These are phyloP conservation scores for Homarus americanus DNA, from an alignment of 1,140 invertebrate species.

Conservation along the genomic window DNA sequence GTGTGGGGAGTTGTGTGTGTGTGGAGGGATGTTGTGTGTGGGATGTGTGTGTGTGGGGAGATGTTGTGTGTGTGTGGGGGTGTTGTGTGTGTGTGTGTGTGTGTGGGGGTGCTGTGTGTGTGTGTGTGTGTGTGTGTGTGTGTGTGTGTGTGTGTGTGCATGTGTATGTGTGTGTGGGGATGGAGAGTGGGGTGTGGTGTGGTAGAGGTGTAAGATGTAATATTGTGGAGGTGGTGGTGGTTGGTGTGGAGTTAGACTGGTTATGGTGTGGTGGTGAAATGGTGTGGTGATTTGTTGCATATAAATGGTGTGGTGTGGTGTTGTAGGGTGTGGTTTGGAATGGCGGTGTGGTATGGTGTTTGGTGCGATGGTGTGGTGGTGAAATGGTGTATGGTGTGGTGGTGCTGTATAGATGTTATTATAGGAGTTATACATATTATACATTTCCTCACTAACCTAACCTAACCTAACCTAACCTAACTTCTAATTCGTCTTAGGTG, in stretches of 20 bases:
- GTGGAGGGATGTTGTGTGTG: not conserved
- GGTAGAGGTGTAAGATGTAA: not conserved
- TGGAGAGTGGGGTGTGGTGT: not conserved
- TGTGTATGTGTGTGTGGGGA: not conserved
- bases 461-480: too few species aligned
- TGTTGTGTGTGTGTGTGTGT: not conserved
- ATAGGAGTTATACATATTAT: too few species aligned
- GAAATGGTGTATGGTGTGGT: too few species aligned
- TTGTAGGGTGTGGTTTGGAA: not conserved
- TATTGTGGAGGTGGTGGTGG: not conserved
- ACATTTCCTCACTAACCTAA: too few species aligned
- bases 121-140: not conserved
- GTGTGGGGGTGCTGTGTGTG: slow-evolving; percentile 1
- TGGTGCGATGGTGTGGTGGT: too few species aligned
- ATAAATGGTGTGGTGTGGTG: too few species aligned
- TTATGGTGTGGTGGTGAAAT: too few species aligned
- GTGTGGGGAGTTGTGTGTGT: too few species aligned
- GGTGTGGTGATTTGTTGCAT: too few species aligned
- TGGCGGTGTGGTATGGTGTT: too few species aligned
- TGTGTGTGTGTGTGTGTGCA: slow-evolving; percentile 7
- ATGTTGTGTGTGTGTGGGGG: not conserved
- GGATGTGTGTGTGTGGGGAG: not conserved
- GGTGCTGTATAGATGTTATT: too few species aligned
- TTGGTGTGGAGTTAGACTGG: not conserved
- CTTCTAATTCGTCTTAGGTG: too few species aligned